Evolutionary conservation across 2,113 vertebrate species (phyloP).

Genomic region (Donacobius atricapilla): DNA sequence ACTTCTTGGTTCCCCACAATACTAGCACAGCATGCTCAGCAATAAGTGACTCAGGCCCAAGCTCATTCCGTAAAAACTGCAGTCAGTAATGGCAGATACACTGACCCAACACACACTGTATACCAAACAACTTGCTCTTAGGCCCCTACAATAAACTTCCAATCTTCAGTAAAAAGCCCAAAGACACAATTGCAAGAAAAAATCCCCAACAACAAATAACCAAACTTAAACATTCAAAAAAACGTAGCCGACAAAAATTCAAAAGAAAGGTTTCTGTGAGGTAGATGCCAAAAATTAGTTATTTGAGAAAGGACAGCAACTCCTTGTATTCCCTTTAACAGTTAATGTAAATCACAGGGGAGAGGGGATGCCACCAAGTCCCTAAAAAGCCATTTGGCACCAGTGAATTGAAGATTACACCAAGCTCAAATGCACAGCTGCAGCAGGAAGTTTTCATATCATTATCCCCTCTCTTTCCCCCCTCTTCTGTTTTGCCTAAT

Average conservation of each 20-base stretch:
- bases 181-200: background rate
- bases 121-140: background rate
- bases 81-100: background rate
- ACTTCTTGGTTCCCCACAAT: background rate
- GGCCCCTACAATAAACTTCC: background rate
- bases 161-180: background rate
- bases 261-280: background rate
- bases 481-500: background rate
- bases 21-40: background rate
- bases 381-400: background rate
- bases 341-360: background rate
- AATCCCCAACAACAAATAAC: no score
- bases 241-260: background rate
- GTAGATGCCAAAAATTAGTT: background rate
- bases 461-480: background rate
- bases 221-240: background rate
- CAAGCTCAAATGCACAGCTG: background rate
- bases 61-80: background rate
- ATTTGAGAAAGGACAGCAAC: background rate
- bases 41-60: background rate
- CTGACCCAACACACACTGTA: background rate
- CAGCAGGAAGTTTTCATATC: conserved; percentile 17
- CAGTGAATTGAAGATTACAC: background rate
- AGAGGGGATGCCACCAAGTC: background rate
- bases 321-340: background rate